Conservation (phyloP, 1,140 invertebrate species). For the Colletes latitarsis region DNA sequence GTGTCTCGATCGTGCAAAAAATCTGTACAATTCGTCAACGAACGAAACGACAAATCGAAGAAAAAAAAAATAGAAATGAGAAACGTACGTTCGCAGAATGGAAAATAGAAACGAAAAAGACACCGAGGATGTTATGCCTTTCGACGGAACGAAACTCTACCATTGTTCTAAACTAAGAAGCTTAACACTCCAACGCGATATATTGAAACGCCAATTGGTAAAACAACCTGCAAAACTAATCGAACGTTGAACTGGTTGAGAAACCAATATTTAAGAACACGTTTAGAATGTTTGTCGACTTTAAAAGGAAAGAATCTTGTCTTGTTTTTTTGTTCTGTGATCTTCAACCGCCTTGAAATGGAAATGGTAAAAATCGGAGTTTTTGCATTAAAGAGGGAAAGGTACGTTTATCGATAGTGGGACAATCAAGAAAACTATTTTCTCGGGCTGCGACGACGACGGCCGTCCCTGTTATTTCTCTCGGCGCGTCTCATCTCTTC, state of each 20-base stretch:
- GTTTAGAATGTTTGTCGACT: background rate
- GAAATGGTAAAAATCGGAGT: slow-evolving; percentile 13
- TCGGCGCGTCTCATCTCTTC: slow-evolving; percentile 85
- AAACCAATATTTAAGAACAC: slow-evolving; percentile 8
- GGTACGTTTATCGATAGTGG: slow-evolving; percentile 53
- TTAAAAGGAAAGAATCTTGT: slow-evolving; percentile 1
- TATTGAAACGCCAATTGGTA: slow-evolving; percentile 8
- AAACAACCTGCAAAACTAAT: background rate
- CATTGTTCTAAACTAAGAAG: slow-evolving; percentile 8
- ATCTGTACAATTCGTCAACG: slow-evolving; percentile 16
- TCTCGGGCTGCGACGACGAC: slow-evolving; percentile 79
- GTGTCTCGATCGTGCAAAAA: slow-evolving; percentile 53
- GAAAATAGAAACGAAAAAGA: slow-evolving; percentile 22
- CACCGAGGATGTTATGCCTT: background rate
- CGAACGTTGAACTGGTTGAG: background rate
- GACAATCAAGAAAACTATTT: slow-evolving; percentile 72
- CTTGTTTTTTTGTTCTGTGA: background rate
- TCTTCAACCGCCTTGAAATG: background rate
- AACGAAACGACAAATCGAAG: background rate
- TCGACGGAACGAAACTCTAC: background rate
- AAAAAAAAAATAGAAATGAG: slow-evolving; percentile 12
- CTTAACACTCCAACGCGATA: slow-evolving; percentile 5
- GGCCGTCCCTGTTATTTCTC: slow-evolving; percentile 74
- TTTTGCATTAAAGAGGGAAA: slow-evolving; percentile 51
- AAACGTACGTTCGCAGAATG: background rate